phyloP scores from a whole-genome alignment of 2,797 vertebrate species.

The Chiropotes sagulatus region DNA sequence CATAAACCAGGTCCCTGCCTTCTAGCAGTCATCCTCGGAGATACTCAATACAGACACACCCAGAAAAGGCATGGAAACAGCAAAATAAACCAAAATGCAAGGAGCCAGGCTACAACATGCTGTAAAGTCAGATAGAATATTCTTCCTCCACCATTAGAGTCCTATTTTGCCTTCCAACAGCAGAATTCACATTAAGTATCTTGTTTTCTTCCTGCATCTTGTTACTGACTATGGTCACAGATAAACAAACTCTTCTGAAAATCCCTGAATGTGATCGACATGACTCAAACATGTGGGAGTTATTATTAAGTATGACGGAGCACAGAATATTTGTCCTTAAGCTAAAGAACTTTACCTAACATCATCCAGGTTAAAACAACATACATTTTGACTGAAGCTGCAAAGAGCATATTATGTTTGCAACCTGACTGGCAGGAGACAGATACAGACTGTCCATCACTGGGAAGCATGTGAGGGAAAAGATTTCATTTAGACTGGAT shows the following conservation, averaged over 20 bases:
- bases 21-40: not conserved
- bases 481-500: not conserved
- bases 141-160: not conserved
- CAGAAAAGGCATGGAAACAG: not conserved
- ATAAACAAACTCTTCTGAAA: slow-evolving; percentile 43
- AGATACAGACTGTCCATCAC: not conserved
- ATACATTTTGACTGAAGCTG: slow-evolving; percentile 1
- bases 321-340: slow-evolving; percentile 44
- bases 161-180: not conserved
- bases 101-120: not conserved
- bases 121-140: not conserved
- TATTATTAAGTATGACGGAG: slow-evolving; percentile 41
- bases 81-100: not conserved
- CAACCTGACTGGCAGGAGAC: not conserved
- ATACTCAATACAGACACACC: not conserved
- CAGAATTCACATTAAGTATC: not conserved
- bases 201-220: not conserved
- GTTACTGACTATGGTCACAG: not conserved
- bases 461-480: not conserved
- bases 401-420: not conserved
- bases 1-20: not conserved
- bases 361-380: slow-evolving; percentile 58
- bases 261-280: not conserved
- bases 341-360: slow-evolving; percentile 37
- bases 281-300: not conserved